Evolutionary conservation across 2,113 vertebrate genomes (phyloP).

Genomic region (Machaerirhynchus nigripectus): DNA sequence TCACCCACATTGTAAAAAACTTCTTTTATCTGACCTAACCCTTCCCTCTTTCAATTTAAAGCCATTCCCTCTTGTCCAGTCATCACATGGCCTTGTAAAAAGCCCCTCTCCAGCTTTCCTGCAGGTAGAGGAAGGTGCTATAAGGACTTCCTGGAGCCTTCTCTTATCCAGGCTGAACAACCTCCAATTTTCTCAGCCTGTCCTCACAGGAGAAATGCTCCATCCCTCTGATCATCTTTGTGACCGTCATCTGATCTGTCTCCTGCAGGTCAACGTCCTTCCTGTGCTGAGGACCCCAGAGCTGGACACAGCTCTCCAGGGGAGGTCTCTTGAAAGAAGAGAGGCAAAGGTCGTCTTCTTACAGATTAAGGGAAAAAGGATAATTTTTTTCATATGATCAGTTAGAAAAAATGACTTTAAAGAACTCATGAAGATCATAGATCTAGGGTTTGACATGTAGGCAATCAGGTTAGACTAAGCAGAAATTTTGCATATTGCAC

Average conservation of each 20-base stretch:
- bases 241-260: background rate
- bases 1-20: background rate
- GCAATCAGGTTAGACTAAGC: background rate
- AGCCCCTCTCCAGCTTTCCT: background rate
- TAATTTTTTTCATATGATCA: background rate
- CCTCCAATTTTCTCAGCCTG: background rate
- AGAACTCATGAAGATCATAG: background rate
- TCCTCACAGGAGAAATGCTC: background rate
- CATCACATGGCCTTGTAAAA: background rate
- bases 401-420: background rate
- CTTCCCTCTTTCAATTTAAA: background rate
- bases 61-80: background rate
- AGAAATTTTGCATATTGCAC: background rate
- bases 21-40: background rate
- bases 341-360: background rate
- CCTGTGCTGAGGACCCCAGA: background rate
- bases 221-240: background rate
- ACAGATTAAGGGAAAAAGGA: background rate
- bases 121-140: background rate
- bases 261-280: background rate
- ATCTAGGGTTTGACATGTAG: background rate
- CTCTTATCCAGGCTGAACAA: background rate
- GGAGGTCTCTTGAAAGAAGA: background rate
- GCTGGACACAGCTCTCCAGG: background rate
- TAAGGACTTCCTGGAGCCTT: background rate